A percentile compares a stretch with the other conserved stretches of the same genome.
These are phyloP conservation scores for Dasypus novemcinctus DNA, from an alignment of 2,113 vertebrate genomes.

Conservation along the genomic window DNA sequence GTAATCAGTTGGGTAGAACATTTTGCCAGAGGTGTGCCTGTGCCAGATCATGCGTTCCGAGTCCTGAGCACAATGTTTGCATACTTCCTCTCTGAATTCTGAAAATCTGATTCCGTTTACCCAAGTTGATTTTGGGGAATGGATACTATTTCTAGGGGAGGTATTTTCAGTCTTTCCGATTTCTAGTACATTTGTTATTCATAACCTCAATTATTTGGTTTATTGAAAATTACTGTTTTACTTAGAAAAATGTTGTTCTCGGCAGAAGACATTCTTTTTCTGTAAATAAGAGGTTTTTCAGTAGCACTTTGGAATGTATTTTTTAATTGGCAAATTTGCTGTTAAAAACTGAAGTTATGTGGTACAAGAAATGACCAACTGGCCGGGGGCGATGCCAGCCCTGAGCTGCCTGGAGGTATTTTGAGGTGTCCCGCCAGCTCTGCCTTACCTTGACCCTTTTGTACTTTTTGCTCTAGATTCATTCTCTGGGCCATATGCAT, in stretches of 20 bases:
- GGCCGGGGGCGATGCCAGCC: background rate
- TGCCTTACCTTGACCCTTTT: background rate
- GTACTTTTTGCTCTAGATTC: background rate
- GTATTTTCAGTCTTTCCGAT: conserved; percentile 71
- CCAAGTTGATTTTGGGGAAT: conserved; percentile 54
- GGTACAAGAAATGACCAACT: background rate
- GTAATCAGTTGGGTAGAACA: background rate
- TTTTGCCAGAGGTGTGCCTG: background rate
- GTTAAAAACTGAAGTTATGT: background rate
- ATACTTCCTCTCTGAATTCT: conserved; percentile 65
- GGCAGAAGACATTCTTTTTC: background rate
- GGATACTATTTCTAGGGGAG: conserved; percentile 62
- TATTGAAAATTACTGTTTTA: conserved; percentile 70
- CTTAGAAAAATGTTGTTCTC: conserved; percentile 53
- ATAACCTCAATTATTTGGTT: conserved; percentile 64
- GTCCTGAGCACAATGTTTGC: conserved; percentile 21
- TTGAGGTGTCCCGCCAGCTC: background rate
- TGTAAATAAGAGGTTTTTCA: background rate
- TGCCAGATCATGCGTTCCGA: background rate
- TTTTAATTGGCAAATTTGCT: background rate
- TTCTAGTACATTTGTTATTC: conserved; percentile 68
- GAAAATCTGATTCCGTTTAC: conserved; percentile 52
- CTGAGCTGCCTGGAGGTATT: background rate
- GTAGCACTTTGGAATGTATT: background rate
- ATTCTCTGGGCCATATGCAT: background rate